Evolutionary conservation across 2,888 invertebrate species (phyloP).

Genomic region (Parelbella ahira): DNA sequence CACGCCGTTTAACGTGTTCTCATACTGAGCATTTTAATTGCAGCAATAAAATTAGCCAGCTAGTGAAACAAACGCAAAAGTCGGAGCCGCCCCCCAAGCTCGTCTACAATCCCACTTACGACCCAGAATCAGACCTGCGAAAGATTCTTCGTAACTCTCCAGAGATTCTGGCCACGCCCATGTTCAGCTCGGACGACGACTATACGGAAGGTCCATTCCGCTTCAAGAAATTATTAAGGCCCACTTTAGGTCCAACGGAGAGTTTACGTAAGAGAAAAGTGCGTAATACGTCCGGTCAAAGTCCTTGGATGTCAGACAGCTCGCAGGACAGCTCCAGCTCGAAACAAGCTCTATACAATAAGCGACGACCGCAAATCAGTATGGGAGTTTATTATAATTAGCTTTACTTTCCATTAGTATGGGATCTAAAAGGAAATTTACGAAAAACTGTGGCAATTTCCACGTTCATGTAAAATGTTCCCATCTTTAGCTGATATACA

Average conservation of each 20-base stretch:
- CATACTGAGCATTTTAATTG: constrained; percentile 24
- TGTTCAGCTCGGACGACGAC: constrained; percentile 73
- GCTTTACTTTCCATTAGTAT: too few species aligned
- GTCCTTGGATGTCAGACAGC: constrained; percentile 74
- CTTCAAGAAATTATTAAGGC: constrained; percentile 83
- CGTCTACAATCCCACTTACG: constrained; percentile 54
- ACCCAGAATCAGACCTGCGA: constrained; percentile 69
- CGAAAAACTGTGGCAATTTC: too few species aligned
- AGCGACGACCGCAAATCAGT: constrained; percentile 71
- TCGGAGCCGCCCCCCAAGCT: constrained; percentile 53
- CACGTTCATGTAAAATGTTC: too few species aligned
- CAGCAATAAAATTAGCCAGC: constrained; percentile 76
- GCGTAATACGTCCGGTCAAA: constrained; percentile 61
- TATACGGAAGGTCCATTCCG: constrained; percentile 84
- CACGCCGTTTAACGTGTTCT: too few species aligned
- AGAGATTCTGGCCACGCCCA: constrained; percentile 68
- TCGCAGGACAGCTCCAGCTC: constrained; percentile 69
- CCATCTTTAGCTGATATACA: too few species aligned
- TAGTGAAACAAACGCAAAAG: constrained; percentile 66
- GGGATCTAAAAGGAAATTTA: too few species aligned
- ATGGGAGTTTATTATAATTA: constrained; percentile 74
- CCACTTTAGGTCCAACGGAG: constrained; percentile 85
- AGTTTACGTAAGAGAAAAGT: constrained; percentile 84
- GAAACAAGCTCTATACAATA: constrained; percentile 59
- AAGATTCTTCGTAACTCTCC: constrained; percentile 73